These are phyloP conservation scores for Cephalopholis sonnerati DNA, from an alignment of 2,113 vertebrate species.

Conservation along the genomic window DNA sequence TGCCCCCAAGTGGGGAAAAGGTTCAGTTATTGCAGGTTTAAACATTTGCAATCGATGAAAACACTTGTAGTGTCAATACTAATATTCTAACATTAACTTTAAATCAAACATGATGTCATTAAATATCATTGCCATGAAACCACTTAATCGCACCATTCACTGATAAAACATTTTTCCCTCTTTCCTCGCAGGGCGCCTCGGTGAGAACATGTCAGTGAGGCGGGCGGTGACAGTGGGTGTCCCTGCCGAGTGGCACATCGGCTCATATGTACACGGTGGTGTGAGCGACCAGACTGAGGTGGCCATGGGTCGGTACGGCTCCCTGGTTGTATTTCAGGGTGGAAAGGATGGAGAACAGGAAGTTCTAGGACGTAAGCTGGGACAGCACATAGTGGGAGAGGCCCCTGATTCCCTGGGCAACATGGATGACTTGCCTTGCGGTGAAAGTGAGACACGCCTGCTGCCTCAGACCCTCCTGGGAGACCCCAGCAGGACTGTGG, in stretches of 20 bases:
- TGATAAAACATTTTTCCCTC: background rate
- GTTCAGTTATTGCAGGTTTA: background rate
- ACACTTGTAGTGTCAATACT: too few relatives aligned
- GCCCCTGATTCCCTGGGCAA: constrained; percentile 88
- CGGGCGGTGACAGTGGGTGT: constrained; percentile 87
- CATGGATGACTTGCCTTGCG: constrained; percentile 88
- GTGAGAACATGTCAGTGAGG: constrained; percentile 90
- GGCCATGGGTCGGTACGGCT: constrained; percentile 89
- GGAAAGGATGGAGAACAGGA: constrained; percentile 73
- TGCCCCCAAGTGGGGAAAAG: too few relatives aligned
- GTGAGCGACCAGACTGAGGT: constrained; percentile 72
- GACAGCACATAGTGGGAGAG: constrained; percentile 93
- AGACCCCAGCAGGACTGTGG: constrained; percentile 89
- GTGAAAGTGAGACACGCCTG: constrained; percentile 90
- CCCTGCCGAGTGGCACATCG: constrained; percentile 87
- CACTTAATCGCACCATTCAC: background rate
- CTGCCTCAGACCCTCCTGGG: constrained; percentile 89
- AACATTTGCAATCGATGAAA: background rate
- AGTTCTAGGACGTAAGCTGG: constrained; percentile 86
- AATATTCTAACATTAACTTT: background rate
- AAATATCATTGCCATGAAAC: background rate
- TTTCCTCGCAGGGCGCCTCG: constrained; percentile 86
- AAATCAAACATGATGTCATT: background rate
- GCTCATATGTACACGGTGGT: constrained; percentile 88
- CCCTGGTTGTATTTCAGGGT: constrained; percentile 87